Evolutionary conservation across 2,888 invertebrate species (phyloP).

Genomic region (Apamea epomidion): DNA sequence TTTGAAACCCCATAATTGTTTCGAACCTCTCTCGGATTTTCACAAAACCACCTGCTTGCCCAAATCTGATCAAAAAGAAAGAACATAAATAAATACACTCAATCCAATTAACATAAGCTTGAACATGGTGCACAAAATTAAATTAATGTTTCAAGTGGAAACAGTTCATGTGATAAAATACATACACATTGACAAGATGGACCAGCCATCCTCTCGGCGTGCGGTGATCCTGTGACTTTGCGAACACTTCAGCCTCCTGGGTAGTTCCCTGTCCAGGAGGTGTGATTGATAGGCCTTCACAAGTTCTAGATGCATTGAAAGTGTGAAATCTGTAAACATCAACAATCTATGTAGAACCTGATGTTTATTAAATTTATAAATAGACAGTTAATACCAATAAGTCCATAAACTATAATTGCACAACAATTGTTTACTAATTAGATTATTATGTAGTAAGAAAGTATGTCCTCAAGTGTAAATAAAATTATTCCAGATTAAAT

Average conservation of each 20-base stretch:
- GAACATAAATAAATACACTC: constrained; percentile 5
- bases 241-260: constrained; percentile 90
- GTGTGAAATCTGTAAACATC: constrained; percentile 93
- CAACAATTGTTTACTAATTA: constrained; percentile 16
- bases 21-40: constrained; percentile 96
- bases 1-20: constrained; percentile 91
- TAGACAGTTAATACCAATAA: constrained; percentile 4
- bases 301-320: constrained; percentile 94
- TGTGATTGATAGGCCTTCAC: constrained; percentile 90
- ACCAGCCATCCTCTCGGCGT: constrained; percentile 98
- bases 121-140: background rate
- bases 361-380: background rate
- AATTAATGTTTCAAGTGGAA: background rate
- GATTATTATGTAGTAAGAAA: constrained; percentile 18
- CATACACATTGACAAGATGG: constrained; percentile 96
- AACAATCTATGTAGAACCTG: background rate
- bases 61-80: constrained; percentile 91
- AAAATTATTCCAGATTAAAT: constrained; percentile 30
- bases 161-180: constrained; percentile 40
- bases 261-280: constrained; percentile 89
- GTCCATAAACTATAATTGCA: constrained; percentile 1
- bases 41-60: constrained; percentile 96
- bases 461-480: constrained; percentile 10
- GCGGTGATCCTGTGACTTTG: constrained; percentile 94
- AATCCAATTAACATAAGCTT: constrained; percentile 14